Evolutionary conservation across 2,113 vertebrate species (phyloP).

Genomic region (Macquaria ambigua): DNA sequence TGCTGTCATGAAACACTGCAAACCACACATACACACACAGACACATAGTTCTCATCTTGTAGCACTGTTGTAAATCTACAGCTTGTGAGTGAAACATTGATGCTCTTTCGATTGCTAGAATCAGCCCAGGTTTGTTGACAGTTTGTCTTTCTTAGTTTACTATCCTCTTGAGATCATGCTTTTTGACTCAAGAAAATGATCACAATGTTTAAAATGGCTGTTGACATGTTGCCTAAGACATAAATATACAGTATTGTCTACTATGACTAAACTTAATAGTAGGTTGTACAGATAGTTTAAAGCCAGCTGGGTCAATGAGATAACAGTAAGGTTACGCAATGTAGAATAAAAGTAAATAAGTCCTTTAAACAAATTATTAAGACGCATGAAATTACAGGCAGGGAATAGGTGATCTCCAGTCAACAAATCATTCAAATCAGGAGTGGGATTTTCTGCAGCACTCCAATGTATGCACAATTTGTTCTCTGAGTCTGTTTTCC

Average conservation of each 20-base stretch:
- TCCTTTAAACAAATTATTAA: conserved; percentile 5
- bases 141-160: conserved; percentile 2
- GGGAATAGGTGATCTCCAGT: conserved; percentile 38
- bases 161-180: not conserved
- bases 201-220: not conserved
- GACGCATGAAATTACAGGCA: not conserved
- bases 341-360: conserved; percentile 8
- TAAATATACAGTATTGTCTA: too few relatives aligned
- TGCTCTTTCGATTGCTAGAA: conserved; percentile 24
- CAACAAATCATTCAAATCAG: conserved; percentile 58
- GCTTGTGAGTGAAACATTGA: conserved; percentile 30
- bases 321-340: not conserved
- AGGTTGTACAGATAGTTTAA: not conserved
- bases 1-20: conserved; percentile 29
- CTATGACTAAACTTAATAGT: not conserved
- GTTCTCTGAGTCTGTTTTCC: conserved; percentile 62
- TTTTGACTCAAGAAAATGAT: conserved; percentile 7
- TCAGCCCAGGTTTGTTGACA: conserved; percentile 8
- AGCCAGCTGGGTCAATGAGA: not conserved
- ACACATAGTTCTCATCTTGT: conserved; percentile 2
- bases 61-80: conserved; percentile 24
- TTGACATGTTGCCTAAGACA: not conserved
- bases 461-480: conserved; percentile 67
- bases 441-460: conserved; percentile 37
- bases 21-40: conserved; percentile 4